These are phyloP conservation scores for Heliconius charithonia DNA, from an alignment of 2,888 invertebrate species.

Conservation along the genomic window DNA sequence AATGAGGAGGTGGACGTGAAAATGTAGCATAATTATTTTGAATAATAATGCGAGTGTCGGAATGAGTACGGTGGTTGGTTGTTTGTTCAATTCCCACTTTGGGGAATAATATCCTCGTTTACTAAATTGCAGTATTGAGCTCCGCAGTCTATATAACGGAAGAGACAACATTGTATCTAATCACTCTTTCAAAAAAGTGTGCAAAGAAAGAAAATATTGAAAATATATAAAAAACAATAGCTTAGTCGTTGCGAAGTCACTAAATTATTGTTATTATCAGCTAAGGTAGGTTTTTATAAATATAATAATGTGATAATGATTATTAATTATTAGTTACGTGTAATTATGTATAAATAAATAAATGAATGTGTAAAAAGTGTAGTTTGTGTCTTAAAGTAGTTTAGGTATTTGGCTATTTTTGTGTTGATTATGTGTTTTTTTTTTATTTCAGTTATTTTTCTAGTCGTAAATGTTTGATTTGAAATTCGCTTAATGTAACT, in stretches of 20 bases:
- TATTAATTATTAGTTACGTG: conserved; percentile 58
- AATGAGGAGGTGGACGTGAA: no score
- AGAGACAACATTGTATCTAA: background rate
- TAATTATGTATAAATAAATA: conserved; percentile 57
- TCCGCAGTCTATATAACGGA: background rate
- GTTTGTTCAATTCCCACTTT: background rate
- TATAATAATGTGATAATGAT: conserved; percentile 75
- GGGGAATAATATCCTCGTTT: background rate
- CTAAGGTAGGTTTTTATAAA: conserved; percentile 62
- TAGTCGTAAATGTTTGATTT: conserved; percentile 42
- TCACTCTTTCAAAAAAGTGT: background rate
- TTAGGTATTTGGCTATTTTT: conserved; percentile 41
- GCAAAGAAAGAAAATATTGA: conserved; percentile 40
- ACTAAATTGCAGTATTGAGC: background rate
- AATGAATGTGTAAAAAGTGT: conserved; percentile 63
- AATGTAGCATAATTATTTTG: background rate
- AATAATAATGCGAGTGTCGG: background rate
- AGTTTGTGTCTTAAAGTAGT: conserved; percentile 65
- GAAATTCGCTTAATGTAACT: conserved; percentile 8
- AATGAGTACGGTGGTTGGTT: background rate
- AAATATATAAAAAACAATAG: conserved; percentile 43
- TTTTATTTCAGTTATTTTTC: conserved; percentile 41
- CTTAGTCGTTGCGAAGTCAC: conserved; percentile 69
- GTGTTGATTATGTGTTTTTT: background rate
- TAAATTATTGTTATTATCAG: conserved; percentile 73